Conservation (phyloP, 2,888 invertebrate genomes). For the Cosmia trapezina region DNA sequence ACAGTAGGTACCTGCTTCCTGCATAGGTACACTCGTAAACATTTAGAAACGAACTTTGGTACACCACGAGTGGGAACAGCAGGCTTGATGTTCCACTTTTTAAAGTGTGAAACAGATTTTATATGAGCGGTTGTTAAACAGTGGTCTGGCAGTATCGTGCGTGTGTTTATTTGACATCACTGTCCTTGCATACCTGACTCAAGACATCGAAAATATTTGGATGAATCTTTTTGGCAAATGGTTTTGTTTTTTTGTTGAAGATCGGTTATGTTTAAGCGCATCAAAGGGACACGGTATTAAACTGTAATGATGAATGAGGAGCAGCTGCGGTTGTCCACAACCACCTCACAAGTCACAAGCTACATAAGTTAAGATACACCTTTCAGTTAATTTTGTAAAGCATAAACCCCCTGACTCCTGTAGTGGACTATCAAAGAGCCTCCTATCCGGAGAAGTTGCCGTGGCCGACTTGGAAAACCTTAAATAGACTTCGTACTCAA, state of each 20-base stretch:
- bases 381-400: constrained; percentile 2
- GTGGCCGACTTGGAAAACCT: no score
- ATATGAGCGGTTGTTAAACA: constrained; percentile 50
- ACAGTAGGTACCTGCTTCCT: constrained; percentile 40
- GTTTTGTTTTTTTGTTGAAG: constrained; percentile 70
- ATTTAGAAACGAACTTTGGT: constrained; percentile 38
- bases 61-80: constrained; percentile 34
- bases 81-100: constrained; percentile 51
- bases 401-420: no score
- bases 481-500: no score
- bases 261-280: constrained; percentile 67
- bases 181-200: constrained; percentile 71
- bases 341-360: constrained; percentile 12
- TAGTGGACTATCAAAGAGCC: no score
- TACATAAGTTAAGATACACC: constrained; percentile 7
- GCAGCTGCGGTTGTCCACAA: constrained; percentile 61
- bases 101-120: constrained; percentile 49
- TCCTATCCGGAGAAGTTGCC: no score
- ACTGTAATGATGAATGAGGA: constrained; percentile 55
- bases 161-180: constrained; percentile 70
- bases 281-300: constrained; percentile 69
- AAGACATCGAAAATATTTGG: constrained; percentile 70
- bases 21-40: constrained; percentile 60
- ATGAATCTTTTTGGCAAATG: constrained; percentile 75
- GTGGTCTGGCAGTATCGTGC: constrained; percentile 57